Evolutionary conservation across 2,113 vertebrate species (phyloP), one percentile per base, ranked within the genome.

Genomic region (Willisornis vidua): DNA sequence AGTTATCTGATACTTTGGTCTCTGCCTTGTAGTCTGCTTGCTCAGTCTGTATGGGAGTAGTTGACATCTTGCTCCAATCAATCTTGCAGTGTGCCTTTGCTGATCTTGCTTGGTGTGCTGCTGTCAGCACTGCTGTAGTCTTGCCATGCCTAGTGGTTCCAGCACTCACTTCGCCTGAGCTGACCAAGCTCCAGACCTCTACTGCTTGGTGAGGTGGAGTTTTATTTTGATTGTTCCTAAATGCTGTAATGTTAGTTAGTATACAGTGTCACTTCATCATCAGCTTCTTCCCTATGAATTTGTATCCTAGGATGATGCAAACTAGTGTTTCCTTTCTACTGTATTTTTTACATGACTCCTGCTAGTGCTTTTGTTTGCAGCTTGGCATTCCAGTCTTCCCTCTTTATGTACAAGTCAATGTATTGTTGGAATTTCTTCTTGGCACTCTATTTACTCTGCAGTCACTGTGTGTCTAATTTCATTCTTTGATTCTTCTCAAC

Each of bases 21-120:
- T 83, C 75, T 77, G 52, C 20, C 29, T 72, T 59, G 24, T 78
- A 54, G 66, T 59, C 23, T 2, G 1, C 55, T 89, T 71, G 33
- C 72, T 88, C 46, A 45, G 63, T 24, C 51, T 74, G 3, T 13
- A 2, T 59, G 63, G 43, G 37, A 74, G 48, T 48, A 67, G 39
- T 46, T 87, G 86, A 74, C 67, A 25, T 84, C 39, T 80, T 20
- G 25, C 9, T 20, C 23, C 33, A 1, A 10, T n/a, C 66, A 28
- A 1, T n/a, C 46, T 70, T 49, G 31, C 2, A 0, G 14, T 0
- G 0, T 80, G 46, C 39, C 51, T 80, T 58, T 86, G 74, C 90
- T 84, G 83, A n/a, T 75, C 29, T 55, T 6, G 6, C 52, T 48
- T 1, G 0, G 10, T 43, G 33, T 46, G 43, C 43, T 86, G 26